Percentiles rank a stretch among this genome's conserved stretches.
phyloP scores from a whole-genome alignment of 2,113 vertebrate species.

The Sapajus apella region DNA sequence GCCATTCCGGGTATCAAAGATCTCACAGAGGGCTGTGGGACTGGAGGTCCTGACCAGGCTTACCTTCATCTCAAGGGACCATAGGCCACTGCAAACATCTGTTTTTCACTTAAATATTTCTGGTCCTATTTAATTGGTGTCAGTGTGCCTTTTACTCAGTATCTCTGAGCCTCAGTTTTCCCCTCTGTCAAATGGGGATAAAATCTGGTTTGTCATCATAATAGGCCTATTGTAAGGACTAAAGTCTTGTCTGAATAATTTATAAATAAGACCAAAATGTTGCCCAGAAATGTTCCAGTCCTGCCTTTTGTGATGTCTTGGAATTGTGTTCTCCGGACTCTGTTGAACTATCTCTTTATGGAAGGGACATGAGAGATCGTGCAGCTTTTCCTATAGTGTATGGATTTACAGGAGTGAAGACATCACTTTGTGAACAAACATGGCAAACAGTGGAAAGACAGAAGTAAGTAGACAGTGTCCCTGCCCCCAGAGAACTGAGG shows the following conservation, averaged over 20 bases:
- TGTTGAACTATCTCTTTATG: background rate
- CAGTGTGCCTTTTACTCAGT: background rate
- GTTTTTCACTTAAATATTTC: background rate
- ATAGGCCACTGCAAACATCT: background rate
- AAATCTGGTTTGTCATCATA: background rate
- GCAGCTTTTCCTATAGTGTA: background rate
- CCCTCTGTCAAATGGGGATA: background rate
- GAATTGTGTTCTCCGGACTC: too few species aligned
- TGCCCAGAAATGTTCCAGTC: background rate
- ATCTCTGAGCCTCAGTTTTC: background rate
- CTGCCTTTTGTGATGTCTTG: background rate
- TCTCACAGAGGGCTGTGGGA: too few species aligned
- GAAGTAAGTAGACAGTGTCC: fast-evolving
- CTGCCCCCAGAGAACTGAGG: too few species aligned
- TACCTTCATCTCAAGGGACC: background rate
- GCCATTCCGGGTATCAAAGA: background rate
- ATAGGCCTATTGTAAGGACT: background rate
- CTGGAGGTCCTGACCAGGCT: too few species aligned
- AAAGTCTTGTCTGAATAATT: too few species aligned
- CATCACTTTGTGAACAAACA: background rate
- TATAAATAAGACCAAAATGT: background rate
- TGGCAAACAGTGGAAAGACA: background rate
- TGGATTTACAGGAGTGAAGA: background rate
- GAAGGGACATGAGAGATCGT: background rate
- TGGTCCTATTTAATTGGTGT: background rate